Evolutionary conservation across 2,113 vertebrate genomes (phyloP).

Genomic region (Peromyscus leucopus): DNA sequence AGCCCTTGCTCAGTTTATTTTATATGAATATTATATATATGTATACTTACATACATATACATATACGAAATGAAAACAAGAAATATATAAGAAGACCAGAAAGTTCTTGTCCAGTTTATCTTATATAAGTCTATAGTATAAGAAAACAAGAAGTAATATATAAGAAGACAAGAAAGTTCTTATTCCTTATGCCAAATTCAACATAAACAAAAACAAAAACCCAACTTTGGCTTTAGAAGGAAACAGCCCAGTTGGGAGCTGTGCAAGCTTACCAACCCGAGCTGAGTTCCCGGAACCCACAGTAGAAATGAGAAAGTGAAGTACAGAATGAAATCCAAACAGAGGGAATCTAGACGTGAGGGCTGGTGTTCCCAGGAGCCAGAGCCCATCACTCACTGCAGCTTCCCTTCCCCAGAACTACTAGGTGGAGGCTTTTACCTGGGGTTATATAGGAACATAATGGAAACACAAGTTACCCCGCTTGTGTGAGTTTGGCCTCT

Average conservation of each 20-base stretch:
- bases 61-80: background rate
- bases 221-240: background rate
- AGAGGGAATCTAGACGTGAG: background rate
- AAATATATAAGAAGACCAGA: background rate
- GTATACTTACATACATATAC: background rate
- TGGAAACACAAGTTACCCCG: background rate
- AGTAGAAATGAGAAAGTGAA: background rate
- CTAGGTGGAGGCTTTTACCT: background rate
- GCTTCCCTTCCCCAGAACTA: background rate
- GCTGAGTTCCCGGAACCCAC: background rate
- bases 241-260: background rate
- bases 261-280: too few species aligned
- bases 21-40: background rate
- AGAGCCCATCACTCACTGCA: background rate
- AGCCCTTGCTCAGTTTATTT: background rate
- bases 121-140: too few species aligned
- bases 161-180: background rate
- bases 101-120: background rate
- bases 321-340: background rate
- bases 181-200: background rate
- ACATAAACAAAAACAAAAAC: background rate
- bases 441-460: background rate
- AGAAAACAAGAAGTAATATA: background rate
- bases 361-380: background rate
- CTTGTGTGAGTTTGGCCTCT: conserved; percentile 22